Percentiles rank a stretch among this genome's conserved stretches.
phyloP scores from a whole-genome alignment of 2,113 vertebrate species.

The Toxotes chatareus region DNA sequence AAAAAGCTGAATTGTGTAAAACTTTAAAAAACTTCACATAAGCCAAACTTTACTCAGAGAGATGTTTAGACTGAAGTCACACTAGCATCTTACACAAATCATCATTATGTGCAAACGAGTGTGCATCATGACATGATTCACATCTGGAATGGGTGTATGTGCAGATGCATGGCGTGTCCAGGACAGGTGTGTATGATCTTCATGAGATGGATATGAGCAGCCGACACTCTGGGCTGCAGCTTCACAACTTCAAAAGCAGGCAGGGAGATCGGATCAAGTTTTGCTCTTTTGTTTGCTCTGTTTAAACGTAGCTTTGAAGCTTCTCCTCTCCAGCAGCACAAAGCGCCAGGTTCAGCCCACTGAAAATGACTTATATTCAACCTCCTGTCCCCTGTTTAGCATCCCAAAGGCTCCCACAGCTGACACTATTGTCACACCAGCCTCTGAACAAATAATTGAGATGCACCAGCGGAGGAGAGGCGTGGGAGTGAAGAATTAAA shows the following conservation, averaged over 20 bases:
- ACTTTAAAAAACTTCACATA: neutral
- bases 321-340: constrained; percentile 87
- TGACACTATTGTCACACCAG: constrained; percentile 88
- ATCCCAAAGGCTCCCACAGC: constrained; percentile 92
- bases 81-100: neutral
- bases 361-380: constrained; percentile 80
- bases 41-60: neutral
- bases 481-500: constrained; percentile 85
- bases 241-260: constrained; percentile 93
- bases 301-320: constrained; percentile 96
- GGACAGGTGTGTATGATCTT: constrained; percentile 32
- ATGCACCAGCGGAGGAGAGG: constrained; percentile 87
- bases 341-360: constrained; percentile 79
- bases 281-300: constrained; percentile 85
- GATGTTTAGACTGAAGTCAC: neutral
- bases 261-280: constrained; percentile 89
- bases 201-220: constrained; percentile 47
- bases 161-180: constrained; percentile 18
- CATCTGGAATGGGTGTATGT: constrained; percentile 20
- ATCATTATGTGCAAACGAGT: neutral
- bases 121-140: constrained; percentile 23
- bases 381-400: constrained; percentile 88
- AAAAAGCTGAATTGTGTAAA: neutral
- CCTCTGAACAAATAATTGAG: constrained; percentile 94
- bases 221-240: constrained; percentile 69